Evolutionary conservation across 2,113 vertebrate genomes (phyloP).

Genomic region (Eupsittula cactorum): DNA sequence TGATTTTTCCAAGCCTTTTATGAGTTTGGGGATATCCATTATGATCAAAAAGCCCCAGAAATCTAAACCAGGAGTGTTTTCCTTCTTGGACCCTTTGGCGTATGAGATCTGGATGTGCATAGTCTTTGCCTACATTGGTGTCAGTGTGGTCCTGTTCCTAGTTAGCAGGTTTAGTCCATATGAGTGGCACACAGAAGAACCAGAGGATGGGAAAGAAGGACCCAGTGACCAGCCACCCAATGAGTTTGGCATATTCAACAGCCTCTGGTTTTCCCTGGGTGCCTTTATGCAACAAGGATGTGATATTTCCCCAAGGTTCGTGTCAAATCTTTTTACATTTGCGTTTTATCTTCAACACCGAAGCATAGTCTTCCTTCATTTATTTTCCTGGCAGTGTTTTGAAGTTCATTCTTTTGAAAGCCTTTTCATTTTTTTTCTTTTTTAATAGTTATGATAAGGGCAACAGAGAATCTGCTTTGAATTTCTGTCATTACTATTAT

Average conservation of each 20-base stretch:
- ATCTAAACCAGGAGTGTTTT: slow-evolving; percentile 98
- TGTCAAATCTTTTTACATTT: slow-evolving; percentile 64
- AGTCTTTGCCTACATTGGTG: slow-evolving; percentile 99
- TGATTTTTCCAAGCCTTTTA: slow-evolving; percentile 99
- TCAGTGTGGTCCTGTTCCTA: slow-evolving; percentile 98
- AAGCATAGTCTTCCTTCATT: background rate
- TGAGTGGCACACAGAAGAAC: slow-evolving; percentile 97
- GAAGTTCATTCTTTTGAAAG: slow-evolving; percentile 4
- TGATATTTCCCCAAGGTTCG: slow-evolving; percentile 98
- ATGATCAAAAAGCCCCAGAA: slow-evolving; percentile 99
- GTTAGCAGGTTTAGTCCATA: slow-evolving; percentile 99
- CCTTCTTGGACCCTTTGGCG: slow-evolving; percentile 97
- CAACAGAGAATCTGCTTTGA: slow-evolving; percentile 1
- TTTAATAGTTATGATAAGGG: background rate
- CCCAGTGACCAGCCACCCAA: slow-evolving; percentile 97
- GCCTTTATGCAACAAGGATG: slow-evolving; percentile 99
- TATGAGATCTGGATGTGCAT: slow-evolving; percentile 99
- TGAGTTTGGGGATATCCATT: slow-evolving; percentile 99
- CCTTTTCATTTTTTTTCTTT: background rate
- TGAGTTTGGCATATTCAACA: slow-evolving; percentile 99
- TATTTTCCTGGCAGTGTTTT: slow-evolving; percentile 35
- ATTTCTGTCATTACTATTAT: background rate
- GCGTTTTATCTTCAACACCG: background rate
- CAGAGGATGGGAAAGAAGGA: slow-evolving; percentile 91
- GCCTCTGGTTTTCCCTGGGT: slow-evolving; percentile 98